A percentile compares a stretch with the other conserved stretches of the same genome.
These are phyloP conservation scores for Antitype chi DNA, from an alignment of 2,888 invertebrate species.

Conservation along the genomic window DNA sequence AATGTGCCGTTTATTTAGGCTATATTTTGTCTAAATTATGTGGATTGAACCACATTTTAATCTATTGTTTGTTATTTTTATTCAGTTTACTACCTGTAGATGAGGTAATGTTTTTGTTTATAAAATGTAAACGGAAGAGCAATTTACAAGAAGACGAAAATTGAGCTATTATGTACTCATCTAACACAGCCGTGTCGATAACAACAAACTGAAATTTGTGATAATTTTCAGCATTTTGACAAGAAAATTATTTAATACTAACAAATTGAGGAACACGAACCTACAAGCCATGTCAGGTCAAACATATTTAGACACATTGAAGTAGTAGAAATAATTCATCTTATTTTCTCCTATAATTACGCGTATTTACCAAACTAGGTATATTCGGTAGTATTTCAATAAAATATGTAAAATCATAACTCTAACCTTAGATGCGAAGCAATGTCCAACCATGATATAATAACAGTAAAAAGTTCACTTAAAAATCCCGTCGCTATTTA, in stretches of 20 bases:
- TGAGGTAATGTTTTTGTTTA: not conserved
- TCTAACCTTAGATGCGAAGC: constrained; percentile 75
- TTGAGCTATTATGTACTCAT: not conserved
- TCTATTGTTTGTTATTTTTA: constrained; percentile 7
- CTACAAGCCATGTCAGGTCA: not conserved
- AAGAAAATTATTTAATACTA: too few relatives aligned
- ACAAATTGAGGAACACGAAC: not conserved
- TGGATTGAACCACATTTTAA: not conserved
- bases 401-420: constrained; percentile 35
- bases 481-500: constrained; percentile 48
- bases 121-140: not conserved
- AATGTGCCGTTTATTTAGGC: not conserved
- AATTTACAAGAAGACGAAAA: not conserved
- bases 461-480: constrained; percentile 61
- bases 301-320: not conserved
- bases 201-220: constrained; percentile 4
- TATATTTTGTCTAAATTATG: not conserved
- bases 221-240: too few relatives aligned
- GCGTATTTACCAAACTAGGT: constrained; percentile 26
- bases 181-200: too few relatives aligned
- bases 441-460: constrained; percentile 75
- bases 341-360: not conserved
- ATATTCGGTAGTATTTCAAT: not conserved
- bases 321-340: not conserved
- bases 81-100: not conserved